Evolutionary conservation across 2,113 vertebrate species (phyloP).

Genomic region (Gallinago paraguaiae): DNA sequence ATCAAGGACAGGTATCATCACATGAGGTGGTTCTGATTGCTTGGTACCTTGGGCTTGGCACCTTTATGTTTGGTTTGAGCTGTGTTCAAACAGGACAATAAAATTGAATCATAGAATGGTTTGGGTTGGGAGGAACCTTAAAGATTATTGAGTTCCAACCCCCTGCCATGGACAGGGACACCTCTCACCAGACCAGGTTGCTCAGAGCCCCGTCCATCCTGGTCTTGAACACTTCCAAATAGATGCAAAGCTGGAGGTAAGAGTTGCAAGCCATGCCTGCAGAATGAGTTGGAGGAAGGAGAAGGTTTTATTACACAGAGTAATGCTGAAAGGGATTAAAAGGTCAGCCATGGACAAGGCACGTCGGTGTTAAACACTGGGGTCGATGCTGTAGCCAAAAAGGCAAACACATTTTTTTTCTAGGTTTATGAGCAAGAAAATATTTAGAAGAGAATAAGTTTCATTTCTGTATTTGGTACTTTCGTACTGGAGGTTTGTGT

Average conservation of each 20-base stretch:
- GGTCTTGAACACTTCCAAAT: neutral
- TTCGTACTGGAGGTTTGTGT: neutral
- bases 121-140: too few species aligned
- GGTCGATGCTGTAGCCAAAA: neutral
- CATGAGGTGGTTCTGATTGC: neutral
- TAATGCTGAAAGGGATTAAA: neutral
- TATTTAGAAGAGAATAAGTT: neutral
- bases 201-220: too few species aligned
- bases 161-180: too few species aligned
- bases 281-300: neutral
- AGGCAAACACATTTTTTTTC: neutral
- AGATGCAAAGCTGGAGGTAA: neutral
- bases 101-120: neutral
- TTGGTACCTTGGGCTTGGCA: neutral
- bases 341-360: neutral
- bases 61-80: neutral
- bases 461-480: neutral
- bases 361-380: neutral
- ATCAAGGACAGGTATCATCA: neutral
- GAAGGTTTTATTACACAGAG: neutral
- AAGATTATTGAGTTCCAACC: too few species aligned
- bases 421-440: neutral
- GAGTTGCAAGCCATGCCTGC: neutral
- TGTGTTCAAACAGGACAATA: neutral
- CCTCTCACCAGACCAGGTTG: too few species aligned